Evolutionary conservation across 2,888 invertebrate species (phyloP).

Genomic region (Aphodius granarius): DNA sequence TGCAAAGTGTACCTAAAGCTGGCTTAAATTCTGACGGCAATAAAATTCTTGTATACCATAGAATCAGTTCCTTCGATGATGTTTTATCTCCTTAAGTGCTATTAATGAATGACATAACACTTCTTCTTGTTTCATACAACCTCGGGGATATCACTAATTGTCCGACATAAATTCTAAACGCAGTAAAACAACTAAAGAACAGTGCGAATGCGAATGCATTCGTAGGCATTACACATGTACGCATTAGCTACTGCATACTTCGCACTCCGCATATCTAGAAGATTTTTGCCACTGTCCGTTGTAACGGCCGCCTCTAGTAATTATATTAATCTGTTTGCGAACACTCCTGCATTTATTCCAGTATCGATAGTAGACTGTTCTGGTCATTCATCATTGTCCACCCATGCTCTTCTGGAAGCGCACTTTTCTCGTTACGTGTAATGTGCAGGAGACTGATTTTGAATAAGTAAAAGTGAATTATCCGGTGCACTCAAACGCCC

Average conservation of each 20-base stretch:
- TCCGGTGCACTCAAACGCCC: not conserved
- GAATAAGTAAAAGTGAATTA: not conserved
- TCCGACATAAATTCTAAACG: not conserved
- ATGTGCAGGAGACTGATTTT: not conserved
- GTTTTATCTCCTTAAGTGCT: not conserved
- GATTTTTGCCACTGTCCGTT: not conserved
- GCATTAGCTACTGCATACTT: not conserved
- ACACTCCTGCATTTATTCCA: conserved; percentile 9
- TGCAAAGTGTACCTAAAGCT: not conserved
- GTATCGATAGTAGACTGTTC: not conserved
- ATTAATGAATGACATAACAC: not conserved
- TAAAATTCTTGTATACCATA: not conserved
- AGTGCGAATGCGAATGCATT: not conserved
- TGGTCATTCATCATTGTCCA: conserved; percentile 9
- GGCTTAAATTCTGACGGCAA: not conserved
- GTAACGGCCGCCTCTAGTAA: conserved; percentile 2
- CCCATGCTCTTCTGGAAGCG: not conserved
- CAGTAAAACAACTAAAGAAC: not conserved
- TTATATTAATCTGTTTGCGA: conserved; percentile 15
- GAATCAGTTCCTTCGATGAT: not conserved
- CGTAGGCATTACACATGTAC: not conserved
- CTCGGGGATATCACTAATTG: not conserved
- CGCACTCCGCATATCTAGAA: not conserved
- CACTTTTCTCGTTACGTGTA: not conserved
- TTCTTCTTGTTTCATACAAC: not conserved